phyloP scores from a whole-genome alignment of 2,113 vertebrate genomes.

The Xenus cinereus region DNA sequence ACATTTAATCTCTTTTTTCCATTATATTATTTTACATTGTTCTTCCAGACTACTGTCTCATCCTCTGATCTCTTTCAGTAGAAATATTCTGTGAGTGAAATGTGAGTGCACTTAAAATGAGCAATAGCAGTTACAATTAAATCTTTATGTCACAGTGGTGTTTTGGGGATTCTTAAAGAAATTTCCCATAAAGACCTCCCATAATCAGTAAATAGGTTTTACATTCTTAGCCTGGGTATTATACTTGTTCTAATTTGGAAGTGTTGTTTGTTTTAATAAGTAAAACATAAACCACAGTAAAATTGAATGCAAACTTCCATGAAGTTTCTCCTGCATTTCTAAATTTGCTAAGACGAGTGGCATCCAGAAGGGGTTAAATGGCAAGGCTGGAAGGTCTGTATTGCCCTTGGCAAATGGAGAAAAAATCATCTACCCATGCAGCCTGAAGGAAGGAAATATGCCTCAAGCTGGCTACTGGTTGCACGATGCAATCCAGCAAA shows the following conservation, averaged over 20 bases:
- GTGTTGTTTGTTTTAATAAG: rapidly evolving
- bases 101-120: neutral
- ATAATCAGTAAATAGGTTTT: neutral
- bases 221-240: neutral
- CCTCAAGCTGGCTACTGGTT: neutral
- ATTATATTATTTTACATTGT: neutral
- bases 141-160: neutral
- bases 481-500: neutral
- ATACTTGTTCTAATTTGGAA: neutral
- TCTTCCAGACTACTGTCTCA: neutral
- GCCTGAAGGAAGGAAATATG: neutral
- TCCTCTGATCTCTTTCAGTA: neutral
- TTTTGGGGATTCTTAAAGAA: neutral
- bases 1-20: neutral
- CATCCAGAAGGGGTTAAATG: neutral
- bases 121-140: neutral
- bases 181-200: neutral
- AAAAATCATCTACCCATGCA: neutral
- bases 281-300: neutral
- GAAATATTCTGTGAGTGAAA: neutral
- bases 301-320: neutral
- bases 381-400: neutral
- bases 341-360: neutral
- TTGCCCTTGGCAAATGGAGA: neutral
- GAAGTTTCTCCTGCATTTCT: neutral